phyloP scores from a whole-genome alignment of 2,888 invertebrate genomes.

The Andrena dorsata region DNA sequence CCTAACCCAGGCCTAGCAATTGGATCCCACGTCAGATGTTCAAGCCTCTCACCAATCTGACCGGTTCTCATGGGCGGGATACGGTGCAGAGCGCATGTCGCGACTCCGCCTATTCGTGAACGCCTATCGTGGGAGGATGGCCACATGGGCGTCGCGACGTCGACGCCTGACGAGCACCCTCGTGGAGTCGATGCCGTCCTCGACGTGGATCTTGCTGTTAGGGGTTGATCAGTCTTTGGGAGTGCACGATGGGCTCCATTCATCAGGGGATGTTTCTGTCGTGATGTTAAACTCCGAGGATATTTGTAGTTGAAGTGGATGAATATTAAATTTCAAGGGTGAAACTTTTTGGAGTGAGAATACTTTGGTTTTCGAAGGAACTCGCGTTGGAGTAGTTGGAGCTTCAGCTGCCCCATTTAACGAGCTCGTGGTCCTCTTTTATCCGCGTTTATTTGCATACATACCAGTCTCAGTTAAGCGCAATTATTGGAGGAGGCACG shows the following conservation, averaged over 20 bases:
- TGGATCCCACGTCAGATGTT: constrained; percentile 77
- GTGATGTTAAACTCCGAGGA: no score
- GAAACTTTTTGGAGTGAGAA: neutral
- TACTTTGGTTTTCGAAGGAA: neutral
- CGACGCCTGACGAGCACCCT: constrained; percentile 11
- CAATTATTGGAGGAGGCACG: no score
- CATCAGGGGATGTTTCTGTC: no score
- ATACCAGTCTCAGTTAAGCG: no score
- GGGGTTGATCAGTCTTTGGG: neutral
- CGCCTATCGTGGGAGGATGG: constrained; percentile 60
- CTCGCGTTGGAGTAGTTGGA: neutral
- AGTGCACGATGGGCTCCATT: neutral
- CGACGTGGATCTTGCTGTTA: neutral
- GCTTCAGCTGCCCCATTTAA: no score
- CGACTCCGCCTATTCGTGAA: constrained; percentile 40
- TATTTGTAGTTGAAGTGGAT: no score
- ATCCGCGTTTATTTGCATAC: no score
- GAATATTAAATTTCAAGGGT: no score
- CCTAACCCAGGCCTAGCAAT: constrained; percentile 60
- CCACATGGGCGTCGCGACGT: constrained; percentile 32
- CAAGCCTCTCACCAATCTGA: constrained; percentile 75
- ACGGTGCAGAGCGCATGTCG: constrained; percentile 74
- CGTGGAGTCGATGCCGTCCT: neutral
- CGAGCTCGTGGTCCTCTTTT: no score
- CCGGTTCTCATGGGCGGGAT: constrained; percentile 70